A percentile compares a stretch with the other conserved stretches of the same genome.
Conservation (phyloP, 2,888 invertebrate genomes). For the Hirtodrosophila alboralis region DNA sequence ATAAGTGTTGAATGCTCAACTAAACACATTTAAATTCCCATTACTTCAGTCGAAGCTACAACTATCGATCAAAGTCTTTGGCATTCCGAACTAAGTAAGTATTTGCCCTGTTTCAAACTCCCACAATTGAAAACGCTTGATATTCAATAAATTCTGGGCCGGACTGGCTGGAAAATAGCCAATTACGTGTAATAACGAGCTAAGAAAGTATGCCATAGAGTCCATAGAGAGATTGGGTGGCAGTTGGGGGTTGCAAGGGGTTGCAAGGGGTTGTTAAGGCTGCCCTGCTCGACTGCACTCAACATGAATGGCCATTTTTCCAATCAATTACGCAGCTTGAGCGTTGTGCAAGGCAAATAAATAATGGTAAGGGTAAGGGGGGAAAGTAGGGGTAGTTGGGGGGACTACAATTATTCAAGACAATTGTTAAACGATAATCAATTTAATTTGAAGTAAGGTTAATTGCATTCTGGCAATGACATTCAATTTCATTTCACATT, state of each 20-base stretch:
- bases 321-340: slow-evolving; percentile 68
- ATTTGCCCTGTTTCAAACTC: slow-evolving; percentile 6
- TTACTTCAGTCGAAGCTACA: not conserved
- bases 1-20: too few relatives aligned
- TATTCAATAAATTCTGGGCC: slow-evolving; percentile 74
- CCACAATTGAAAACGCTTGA: too few relatives aligned
- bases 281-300: slow-evolving; percentile 56
- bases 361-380: slow-evolving; percentile 7
- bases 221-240: slow-evolving; percentile 8
- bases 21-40: too few relatives aligned
- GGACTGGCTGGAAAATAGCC: slow-evolving; percentile 68
- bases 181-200: slow-evolving; percentile 78
- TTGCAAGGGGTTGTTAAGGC: slow-evolving; percentile 8
- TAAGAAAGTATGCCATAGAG: slow-evolving; percentile 62
- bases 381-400: not conserved
- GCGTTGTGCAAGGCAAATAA: slow-evolving; percentile 15
- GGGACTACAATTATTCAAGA: slow-evolving; percentile 9
- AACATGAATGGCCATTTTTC: slow-evolving; percentile 72
- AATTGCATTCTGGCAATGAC: slow-evolving; percentile 23
- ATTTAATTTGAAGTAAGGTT: slow-evolving; percentile 36
- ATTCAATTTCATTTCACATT: slow-evolving; percentile 25
- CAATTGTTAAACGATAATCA: slow-evolving; percentile 40
- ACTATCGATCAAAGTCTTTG: slow-evolving; percentile 67
- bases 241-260: too few relatives aligned
- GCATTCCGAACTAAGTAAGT: slow-evolving; percentile 8